Base-by-base conservation (phyloP, 2,888 invertebrate species). In the Hydrotaea cyrtoneurina region DNA sequence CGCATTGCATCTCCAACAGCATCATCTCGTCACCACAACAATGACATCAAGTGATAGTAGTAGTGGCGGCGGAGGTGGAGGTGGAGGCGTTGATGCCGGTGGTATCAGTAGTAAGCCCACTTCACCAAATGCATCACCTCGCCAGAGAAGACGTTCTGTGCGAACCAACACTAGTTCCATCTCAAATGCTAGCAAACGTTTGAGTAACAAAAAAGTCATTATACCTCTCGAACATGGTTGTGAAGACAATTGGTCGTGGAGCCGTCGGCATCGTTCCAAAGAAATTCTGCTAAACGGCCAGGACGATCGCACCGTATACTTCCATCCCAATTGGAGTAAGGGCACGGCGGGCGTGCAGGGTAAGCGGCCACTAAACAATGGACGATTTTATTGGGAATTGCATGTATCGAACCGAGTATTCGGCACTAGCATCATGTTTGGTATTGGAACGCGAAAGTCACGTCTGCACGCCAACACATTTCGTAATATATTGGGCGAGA, bases 351-450 rank as follows among this genome's bases (percentile, higher is more conserved):
- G 94, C 0, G 95, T 95, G 0, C 93, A 95, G 69, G 96, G 95
- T 7, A 95, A 94, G 19, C 92, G 94, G 23, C 92, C 94, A 8
- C 92, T 96, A n/a, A 95, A 95, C 90, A 94, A 94, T 88, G 94
- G 94, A 0, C 90, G 93, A 50, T 94, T 94, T 90, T 95, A 95
- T 89, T 95, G 95, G 95, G 95, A 96, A 89, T 91, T 96, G 78
- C 93, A 93, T 86, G 92, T 94, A 0, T 94, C 95, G 0, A 94
- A 94, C 87, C 92, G 96, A 62, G 93, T 96, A 57, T 96, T 95
- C 89, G 96, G 96, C 23, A 96, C 96, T 0, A 93, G 95, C 88
- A 95, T 96, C 93, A 96, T 96, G 96, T 95, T 96, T 88, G 96
- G 96, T 17, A 93, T 95, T 66, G 87, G 87, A n/a, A 87, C 87